Evolutionary conservation across 2,797 vertebrate species (phyloP).

Genomic region (Allochrocebus solatus): DNA sequence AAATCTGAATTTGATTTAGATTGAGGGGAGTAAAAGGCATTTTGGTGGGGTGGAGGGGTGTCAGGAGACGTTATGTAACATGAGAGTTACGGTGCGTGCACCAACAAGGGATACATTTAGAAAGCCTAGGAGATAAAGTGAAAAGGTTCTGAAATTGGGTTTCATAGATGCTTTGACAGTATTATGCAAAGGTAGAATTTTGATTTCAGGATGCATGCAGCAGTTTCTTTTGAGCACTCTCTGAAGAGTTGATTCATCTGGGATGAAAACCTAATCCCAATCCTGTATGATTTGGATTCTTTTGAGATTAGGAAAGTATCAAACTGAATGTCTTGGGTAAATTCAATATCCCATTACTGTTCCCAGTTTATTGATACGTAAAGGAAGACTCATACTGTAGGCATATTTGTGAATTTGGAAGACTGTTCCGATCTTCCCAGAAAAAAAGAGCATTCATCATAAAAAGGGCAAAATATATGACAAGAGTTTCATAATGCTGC

Average conservation of each 20-base stretch:
- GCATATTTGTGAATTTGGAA: background rate
- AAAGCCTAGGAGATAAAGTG: background rate
- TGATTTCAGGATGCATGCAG: background rate
- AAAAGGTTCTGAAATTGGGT: background rate
- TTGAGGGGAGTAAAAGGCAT: background rate
- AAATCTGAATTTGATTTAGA: background rate
- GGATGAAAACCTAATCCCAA: background rate
- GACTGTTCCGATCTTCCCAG: background rate
- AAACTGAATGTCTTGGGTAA: background rate
- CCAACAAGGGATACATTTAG: background rate
- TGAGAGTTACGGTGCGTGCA: rapidly evolving
- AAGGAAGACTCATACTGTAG: background rate
- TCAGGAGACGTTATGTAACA: background rate
- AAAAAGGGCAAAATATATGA: background rate
- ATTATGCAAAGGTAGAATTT: background rate
- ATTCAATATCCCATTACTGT: background rate
- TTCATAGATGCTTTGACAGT: background rate
- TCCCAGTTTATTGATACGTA: background rate
- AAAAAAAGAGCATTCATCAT: background rate
- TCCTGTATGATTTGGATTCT: background rate
- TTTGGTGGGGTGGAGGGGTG: background rate
- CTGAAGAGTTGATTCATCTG: background rate
- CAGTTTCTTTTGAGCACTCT: background rate
- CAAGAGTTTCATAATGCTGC: background rate
- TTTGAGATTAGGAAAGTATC: background rate